Conservation (phyloP, 2,797 vertebrate genomes). For the Arctocebus calabarensis region DNA sequence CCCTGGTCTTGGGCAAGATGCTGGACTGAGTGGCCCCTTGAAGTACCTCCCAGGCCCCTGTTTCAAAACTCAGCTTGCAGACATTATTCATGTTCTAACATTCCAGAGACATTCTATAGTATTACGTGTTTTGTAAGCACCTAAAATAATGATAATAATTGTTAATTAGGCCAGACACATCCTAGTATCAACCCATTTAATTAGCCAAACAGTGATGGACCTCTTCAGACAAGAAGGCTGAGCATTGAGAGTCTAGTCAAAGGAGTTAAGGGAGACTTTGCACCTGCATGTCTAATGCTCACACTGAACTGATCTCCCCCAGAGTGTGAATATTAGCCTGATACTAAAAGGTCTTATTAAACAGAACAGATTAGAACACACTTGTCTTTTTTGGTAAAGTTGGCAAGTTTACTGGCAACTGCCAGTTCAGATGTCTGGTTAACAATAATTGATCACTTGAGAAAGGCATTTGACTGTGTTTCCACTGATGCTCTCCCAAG, state of each 20-base stretch:
- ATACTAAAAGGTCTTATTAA: accelerated
- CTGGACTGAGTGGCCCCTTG: accelerated
- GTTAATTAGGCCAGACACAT: not conserved
- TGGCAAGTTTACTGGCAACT: no score
- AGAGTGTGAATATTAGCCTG: accelerated
- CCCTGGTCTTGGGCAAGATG: not conserved
- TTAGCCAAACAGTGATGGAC: not conserved
- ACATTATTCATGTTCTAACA: not conserved
- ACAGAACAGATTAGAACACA: accelerated
- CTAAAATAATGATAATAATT: not conserved
- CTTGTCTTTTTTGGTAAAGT: not conserved
- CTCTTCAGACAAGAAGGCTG: not conserved
- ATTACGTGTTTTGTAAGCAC: not conserved
- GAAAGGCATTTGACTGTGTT: not conserved
- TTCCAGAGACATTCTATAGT: not conserved
- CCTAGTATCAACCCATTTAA: not conserved
- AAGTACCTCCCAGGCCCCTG: no score
- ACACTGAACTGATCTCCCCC: not conserved
- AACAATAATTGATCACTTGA: not conserved
- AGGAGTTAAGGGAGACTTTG: no score
- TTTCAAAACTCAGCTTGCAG: not conserved
- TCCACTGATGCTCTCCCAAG: not conserved
- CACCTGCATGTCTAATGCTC: not conserved
- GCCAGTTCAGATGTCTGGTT: not conserved
- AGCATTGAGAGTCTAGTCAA: not conserved